Conservation (phyloP, 2,113 vertebrate genomes). For the Alligator sinensis region DNA sequence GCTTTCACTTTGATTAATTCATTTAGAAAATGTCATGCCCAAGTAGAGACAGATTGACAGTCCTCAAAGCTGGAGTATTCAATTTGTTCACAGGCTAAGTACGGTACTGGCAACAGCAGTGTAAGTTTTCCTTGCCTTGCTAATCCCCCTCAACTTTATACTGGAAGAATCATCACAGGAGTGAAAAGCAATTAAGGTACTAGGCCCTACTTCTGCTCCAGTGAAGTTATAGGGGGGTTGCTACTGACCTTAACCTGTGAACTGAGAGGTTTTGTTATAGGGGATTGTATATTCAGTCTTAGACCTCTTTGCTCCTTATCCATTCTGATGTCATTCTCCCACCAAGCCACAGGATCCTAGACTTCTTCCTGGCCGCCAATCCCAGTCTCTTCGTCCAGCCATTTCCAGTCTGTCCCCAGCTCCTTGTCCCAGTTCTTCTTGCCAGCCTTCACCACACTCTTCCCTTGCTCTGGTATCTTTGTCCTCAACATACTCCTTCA, state of each 20-base stretch:
- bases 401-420: background rate
- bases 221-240: background rate
- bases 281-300: background rate
- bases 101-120: background rate
- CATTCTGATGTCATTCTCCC: fast-evolving
- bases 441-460: background rate
- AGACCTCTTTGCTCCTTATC: background rate
- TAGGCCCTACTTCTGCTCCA: background rate
- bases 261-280: background rate
- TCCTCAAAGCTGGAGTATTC: background rate
- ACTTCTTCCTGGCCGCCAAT: background rate
- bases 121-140: background rate
- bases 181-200: background rate
- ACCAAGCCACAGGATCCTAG: background rate
- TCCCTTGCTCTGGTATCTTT: background rate
- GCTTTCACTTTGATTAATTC: background rate
- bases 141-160: background rate
- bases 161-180: background rate
- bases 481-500: background rate
- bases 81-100: background rate
- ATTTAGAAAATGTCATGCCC: background rate
- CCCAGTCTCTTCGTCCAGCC: fast-evolving
- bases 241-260: background rate
- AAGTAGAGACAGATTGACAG: background rate
- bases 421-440: background rate